phyloP scores from a whole-genome alignment of 2,797 vertebrate genomes.

The Morus bassanus region DNA sequence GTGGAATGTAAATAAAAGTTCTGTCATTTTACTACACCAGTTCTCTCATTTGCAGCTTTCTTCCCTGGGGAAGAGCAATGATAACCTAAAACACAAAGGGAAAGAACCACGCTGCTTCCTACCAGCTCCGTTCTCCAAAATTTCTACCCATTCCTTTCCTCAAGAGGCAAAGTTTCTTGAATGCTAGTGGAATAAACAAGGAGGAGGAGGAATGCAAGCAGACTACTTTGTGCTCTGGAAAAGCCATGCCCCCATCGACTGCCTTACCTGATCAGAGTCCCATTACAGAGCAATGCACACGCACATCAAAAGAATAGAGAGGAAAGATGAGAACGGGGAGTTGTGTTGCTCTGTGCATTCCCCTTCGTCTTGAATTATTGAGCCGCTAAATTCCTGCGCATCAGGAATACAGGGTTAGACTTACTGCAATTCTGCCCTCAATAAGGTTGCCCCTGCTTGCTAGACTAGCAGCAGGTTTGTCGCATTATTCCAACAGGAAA shows the following conservation, averaged over 20 bases:
- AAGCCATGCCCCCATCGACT: background rate
- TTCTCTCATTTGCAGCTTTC: background rate
- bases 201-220: background rate
- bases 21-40: background rate
- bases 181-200: background rate
- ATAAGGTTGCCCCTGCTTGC: background rate
- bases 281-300: background rate
- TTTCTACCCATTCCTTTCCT: background rate
- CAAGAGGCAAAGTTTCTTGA: background rate
- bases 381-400: background rate
- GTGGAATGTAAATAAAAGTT: background rate
- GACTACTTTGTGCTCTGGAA: background rate
- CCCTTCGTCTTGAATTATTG: background rate
- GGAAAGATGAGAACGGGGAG: constrained; percentile 24
- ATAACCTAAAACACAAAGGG: background rate
- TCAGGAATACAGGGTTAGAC: background rate
- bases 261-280: background rate
- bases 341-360: background rate
- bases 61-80: background rate
- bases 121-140: background rate
- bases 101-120: background rate
- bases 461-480: background rate
- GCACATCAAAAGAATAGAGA: constrained; percentile 3
- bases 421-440: background rate
- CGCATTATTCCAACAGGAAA: background rate